Base-by-base conservation (phyloP, 2,888 invertebrate species). In the Trachelus troglodyta region DNA sequence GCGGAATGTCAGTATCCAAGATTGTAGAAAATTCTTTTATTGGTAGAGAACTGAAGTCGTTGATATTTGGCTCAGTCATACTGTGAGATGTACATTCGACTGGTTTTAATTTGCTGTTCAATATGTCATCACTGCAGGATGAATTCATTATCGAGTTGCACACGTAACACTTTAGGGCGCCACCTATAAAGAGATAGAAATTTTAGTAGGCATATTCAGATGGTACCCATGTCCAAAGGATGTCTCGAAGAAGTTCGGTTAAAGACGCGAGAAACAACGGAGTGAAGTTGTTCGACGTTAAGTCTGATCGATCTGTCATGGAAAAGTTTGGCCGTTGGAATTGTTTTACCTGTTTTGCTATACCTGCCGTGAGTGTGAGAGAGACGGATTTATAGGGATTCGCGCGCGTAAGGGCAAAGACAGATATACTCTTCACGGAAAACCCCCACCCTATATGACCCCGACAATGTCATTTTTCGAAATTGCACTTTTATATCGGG, bases 161-260 rank as follows among this genome's bases (percentile, higher is more conserved):
- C 81, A 86, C 85, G 82, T 89, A 90, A 81, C 90, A 90, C 40
- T 84, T 87, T 40, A 88, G 76, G 30, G 81, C 81, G n/a, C 85
- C 86, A 69, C 85, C 90, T 90, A 81, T 11, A 76, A 83, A 56
- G 56, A 15, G 9, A 69, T 15, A 34, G 4, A 30, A 75, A 69
- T 6, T 23, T 56, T 9, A 56, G 56, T 23, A 56, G 56, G 23
- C 23, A 23, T 9, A 23, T 23, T 23, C 56, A 23, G 6, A 56
- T 2, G 9, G 23, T 56, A 56, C 9, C 6, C 6, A 23, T 23
- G 56, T 23, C 23, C 2, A 23, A 15, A 56, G 23, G 23, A 15
- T 9, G 56, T 23, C 23, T 56, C 23, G 23, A 6, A 23, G 6
- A 56, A 56, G 56, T 23, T 9, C 23, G 6, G 2, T 23, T 23